A percentile compares a stretch with the other conserved stretches of the same genome.
phyloP scores from a whole-genome alignment of 2,888 invertebrate species.

The Argyra leucocephala region DNA sequence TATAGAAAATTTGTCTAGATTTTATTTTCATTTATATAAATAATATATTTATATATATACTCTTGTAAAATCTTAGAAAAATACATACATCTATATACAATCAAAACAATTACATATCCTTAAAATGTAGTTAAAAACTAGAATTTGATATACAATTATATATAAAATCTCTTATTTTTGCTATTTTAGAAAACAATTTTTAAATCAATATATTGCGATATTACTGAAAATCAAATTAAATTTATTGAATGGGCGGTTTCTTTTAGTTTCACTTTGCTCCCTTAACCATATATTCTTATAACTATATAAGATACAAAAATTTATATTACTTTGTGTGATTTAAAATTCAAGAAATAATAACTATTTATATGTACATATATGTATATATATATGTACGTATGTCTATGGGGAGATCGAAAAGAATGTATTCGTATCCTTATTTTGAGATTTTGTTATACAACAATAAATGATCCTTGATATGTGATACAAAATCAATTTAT shows the following conservation, averaged over 20 bases:
- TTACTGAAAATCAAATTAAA: background rate
- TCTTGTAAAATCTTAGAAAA: background rate
- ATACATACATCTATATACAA: no score
- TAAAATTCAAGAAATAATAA: no score
- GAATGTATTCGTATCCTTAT: no score
- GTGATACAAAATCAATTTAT: slow-evolving; percentile 1
- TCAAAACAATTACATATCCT: no score
- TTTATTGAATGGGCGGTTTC: background rate
- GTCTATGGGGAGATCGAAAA: background rate
- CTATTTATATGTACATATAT: background rate
- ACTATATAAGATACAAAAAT: background rate
- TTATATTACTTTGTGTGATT: background rate
- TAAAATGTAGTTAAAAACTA: background rate
- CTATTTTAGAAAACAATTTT: no score
- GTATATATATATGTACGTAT: background rate
- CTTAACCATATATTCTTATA: background rate
- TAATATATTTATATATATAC: background rate
- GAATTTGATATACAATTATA: no score
- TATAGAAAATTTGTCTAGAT: background rate
- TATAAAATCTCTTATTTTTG: no score
- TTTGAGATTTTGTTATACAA: background rate
- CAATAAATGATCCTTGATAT: background rate
- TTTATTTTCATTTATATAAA: no score
- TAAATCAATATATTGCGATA: background rate
- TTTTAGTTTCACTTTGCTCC: background rate